Conservation (phyloP, 53 echinoderm and acorn worm genomes). For the Astropecten irregularis region DNA sequence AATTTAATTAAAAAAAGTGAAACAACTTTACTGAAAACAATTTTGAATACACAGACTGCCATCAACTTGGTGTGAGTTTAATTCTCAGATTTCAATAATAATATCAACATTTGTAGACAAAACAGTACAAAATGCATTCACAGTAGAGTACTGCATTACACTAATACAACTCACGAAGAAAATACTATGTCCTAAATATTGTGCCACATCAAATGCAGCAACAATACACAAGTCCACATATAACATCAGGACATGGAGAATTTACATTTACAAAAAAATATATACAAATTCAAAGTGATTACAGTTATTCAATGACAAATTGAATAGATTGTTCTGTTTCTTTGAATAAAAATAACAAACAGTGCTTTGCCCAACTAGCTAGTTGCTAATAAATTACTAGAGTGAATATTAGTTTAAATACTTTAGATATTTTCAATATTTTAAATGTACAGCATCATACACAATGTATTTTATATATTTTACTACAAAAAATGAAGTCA, state of each 20-base stretch:
- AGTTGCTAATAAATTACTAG: constrained; percentile 33
- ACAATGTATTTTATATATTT: constrained; percentile 12
- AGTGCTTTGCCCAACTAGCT: constrained; percentile 36
- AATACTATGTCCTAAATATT: constrained; percentile 8
- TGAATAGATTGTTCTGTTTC: constrained; percentile 1
- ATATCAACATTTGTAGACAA: constrained; percentile 33
- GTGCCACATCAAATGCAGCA: constrained; percentile 42
- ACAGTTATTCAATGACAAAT: constrained; percentile 31
- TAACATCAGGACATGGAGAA: not conserved
- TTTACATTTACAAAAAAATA: constrained; percentile 21
- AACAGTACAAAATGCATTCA: constrained; percentile 58
- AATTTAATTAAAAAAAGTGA: no score
- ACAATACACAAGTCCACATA: constrained; percentile 18
- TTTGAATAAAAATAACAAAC: constrained; percentile 22
- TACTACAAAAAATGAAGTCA: not conserved
- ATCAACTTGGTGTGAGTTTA: constrained; percentile 14
- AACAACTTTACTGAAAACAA: no score
- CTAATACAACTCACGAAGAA: constrained; percentile 40
- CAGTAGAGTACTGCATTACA: constrained; percentile 41
- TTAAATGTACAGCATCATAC: constrained; percentile 56
- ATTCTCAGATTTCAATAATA: constrained; percentile 9
- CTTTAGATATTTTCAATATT: constrained; percentile 53
- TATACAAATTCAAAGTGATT: constrained; percentile 40
- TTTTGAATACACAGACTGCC: no score
- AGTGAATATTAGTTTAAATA: constrained; percentile 49